phyloP scores from a whole-genome alignment of 2,888 invertebrate species.

The Ochlodes sylvanus region DNA sequence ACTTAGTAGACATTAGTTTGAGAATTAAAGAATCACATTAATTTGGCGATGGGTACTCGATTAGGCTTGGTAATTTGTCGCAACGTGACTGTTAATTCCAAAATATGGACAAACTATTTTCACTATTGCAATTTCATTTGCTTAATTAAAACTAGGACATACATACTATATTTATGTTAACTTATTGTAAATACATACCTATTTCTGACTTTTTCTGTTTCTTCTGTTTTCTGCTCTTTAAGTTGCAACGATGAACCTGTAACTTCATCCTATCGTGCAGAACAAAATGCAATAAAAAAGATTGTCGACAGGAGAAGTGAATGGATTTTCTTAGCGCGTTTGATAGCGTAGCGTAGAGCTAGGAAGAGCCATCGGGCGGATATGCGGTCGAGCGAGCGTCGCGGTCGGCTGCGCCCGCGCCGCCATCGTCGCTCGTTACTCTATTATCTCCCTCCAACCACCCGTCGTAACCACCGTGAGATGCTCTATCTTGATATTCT shows the following conservation, averaged over 20 bases:
- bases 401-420: slow-evolving; percentile 72
- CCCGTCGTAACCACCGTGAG: slow-evolving; percentile 67
- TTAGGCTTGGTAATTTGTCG: not conserved
- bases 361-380: slow-evolving; percentile 75
- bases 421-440: slow-evolving; percentile 75
- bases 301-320: slow-evolving; percentile 2
- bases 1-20: slow-evolving; percentile 26
- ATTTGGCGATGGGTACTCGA: slow-evolving; percentile 13
- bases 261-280: too few species aligned
- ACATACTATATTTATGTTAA: too few species aligned
- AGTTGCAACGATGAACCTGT: too few species aligned
- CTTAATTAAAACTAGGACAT: too few species aligned
- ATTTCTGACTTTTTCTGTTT: too few species aligned
- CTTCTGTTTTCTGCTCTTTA: too few species aligned
- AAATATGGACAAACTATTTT: too few species aligned
- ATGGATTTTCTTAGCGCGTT: slow-evolving; percentile 38
- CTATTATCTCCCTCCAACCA: slow-evolving; percentile 73
- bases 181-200: too few species aligned
- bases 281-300: slow-evolving; percentile 5
- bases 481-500: slow-evolving; percentile 69
- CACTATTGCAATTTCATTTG: too few species aligned
- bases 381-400: slow-evolving; percentile 80
- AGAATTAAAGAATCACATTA: slow-evolving; percentile 9
- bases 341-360: slow-evolving; percentile 54
- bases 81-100: too few species aligned